phyloP scores from a whole-genome alignment of 2,888 invertebrate genomes.

The Drosophila acutilabella region DNA sequence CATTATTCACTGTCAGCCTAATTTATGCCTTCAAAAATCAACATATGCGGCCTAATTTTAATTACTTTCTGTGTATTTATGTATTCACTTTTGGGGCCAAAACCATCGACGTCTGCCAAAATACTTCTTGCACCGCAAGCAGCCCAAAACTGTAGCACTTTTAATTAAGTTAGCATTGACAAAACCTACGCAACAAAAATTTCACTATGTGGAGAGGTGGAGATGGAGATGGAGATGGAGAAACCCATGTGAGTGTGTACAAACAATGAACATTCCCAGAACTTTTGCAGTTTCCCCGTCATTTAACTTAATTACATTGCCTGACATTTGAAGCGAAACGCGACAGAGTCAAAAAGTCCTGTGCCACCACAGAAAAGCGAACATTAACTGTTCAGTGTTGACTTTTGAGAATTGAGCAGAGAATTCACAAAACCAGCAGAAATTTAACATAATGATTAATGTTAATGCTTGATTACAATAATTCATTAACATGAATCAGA shows the following conservation, averaged over 20 bases:
- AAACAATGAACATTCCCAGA: conserved; percentile 50
- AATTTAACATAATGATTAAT: conserved; percentile 61
- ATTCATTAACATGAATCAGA: conserved; percentile 55
- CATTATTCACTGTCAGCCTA: conserved; percentile 41
- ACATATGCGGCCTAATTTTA: conserved; percentile 56
- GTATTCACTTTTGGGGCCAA: conserved; percentile 32
- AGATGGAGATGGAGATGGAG: too few relatives aligned
- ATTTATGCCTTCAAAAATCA: conserved; percentile 61
- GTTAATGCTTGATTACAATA: conserved; percentile 68
- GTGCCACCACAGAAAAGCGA: conserved; percentile 19
- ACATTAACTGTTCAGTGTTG: not conserved
- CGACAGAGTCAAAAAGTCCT: conserved; percentile 47
- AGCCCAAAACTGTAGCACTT: conserved; percentile 53
- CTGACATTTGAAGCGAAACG: conserved; percentile 58
- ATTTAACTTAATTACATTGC: conserved; percentile 76
- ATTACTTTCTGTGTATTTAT: conserved; percentile 67
- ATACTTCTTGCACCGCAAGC: conserved; percentile 28
- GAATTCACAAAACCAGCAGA: conserved; percentile 10
- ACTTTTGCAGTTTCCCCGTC: conserved; percentile 71
- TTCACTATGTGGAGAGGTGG: conserved; percentile 13
- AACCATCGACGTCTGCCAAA: conserved; percentile 41
- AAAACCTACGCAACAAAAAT: conserved; percentile 32
- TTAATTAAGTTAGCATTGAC: conserved; percentile 71
- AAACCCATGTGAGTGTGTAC: conserved; percentile 1
- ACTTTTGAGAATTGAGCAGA: not conserved